Evolutionary conservation across 2,888 invertebrate genomes (phyloP).

Genomic region (Acleris sparsana): DNA sequence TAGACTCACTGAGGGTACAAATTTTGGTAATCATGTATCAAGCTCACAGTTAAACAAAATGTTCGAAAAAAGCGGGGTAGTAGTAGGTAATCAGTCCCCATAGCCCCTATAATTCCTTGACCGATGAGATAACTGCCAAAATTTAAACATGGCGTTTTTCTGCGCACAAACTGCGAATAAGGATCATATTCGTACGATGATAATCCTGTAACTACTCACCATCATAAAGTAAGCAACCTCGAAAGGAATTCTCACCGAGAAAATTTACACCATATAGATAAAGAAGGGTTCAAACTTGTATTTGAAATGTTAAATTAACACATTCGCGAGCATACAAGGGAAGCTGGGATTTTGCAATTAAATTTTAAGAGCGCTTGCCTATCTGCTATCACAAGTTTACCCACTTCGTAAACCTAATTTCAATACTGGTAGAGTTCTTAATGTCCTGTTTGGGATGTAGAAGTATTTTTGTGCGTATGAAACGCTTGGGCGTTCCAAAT

Average conservation of each 20-base stretch:
- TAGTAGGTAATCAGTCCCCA: too few relatives aligned
- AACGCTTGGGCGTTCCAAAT: conserved; percentile 65
- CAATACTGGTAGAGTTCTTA: conserved; percentile 36
- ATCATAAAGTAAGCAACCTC: too few relatives aligned
- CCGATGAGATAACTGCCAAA: too few relatives aligned
- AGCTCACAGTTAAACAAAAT: too few relatives aligned
- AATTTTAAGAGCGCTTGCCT: conserved; percentile 55
- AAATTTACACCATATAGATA: conserved; percentile 70
- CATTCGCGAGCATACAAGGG: conserved; percentile 66
- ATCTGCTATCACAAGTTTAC: conserved; percentile 13
- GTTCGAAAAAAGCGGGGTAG: too few relatives aligned
- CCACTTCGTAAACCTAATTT: conserved; percentile 14
- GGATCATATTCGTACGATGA: too few relatives aligned
- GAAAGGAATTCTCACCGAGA: conserved; percentile 45
- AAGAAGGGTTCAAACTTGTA: conserved; percentile 57
- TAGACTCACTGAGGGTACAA: too few relatives aligned
- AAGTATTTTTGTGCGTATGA: conserved; percentile 48
- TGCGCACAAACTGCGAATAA: too few relatives aligned
- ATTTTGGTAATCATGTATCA: too few relatives aligned
- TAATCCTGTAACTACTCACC: too few relatives aligned
- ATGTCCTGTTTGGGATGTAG: conserved; percentile 13
- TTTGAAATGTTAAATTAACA: conserved; percentile 72
- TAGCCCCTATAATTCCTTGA: too few relatives aligned
- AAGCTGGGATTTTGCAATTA: conserved; percentile 70
- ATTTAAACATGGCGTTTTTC: too few relatives aligned